Evolutionary conservation across 92 coral and sea anemone species (phyloP), one percentile per base, ranked within the genome.

Genomic region (Paramuricea clavata): DNA sequence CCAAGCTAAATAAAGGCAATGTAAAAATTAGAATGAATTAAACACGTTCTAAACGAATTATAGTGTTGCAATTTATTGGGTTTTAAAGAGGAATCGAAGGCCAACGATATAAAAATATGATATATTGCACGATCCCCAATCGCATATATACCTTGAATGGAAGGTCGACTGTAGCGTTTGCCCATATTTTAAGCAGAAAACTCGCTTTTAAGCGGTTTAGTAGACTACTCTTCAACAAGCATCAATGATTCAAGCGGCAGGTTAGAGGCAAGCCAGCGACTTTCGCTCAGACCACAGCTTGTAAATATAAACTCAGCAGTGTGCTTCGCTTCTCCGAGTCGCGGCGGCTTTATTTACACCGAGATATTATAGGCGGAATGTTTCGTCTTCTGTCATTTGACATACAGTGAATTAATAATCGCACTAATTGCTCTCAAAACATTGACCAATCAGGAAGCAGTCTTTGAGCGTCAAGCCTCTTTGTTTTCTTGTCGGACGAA

Each of bases 1-100:
- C 99, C 99, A 96, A 69, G 99, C 99, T 96, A 87, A 74, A 94
- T 90, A 31, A 65, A 61, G 56, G 50, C 41, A 56, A 25, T 21
- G 73, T 59, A 90, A 8, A 23, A 43, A 39, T 39, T 31, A 54
- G 16, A 19, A 0, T 22, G 39, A 74, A 15, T 23, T 28, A 32
- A 34, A 21, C 2, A 54, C 62, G 62, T 21, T 54, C 62, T 49
- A 49, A 34, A 70, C 27, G 27, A 34, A 34, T 15, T 39, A 39
- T 21, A 30, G 33, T 6, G 28, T 34, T 70, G 76, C 76, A 30
- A 67, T 67, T 67, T 67, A 26, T 10, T 47, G 52, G 52, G 27
- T 10, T 21, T 54, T 21, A 54, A 21, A 54, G 62, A 54, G 4
- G 23, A 54, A 54, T 54, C n/a, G 72, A 65, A 26, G 27, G 30